These are phyloP conservation scores for Seira ritae DNA, from an alignment of 2,888 invertebrate genomes.

Conservation along the genomic window DNA sequence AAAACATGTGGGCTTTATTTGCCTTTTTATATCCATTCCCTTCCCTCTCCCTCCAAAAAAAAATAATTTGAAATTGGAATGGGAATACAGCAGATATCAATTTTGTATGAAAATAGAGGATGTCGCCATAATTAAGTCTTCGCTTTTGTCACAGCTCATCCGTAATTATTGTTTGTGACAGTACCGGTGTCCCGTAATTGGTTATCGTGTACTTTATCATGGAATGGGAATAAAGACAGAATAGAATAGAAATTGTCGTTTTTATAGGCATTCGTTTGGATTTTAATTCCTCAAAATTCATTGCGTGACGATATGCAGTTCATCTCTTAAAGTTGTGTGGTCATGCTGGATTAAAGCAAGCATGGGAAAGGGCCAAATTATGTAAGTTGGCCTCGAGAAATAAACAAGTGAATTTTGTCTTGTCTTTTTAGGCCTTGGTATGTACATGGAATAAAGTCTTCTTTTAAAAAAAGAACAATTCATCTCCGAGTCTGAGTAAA, in stretches of 20 bases:
- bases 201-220: not conserved
- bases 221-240: not conserved
- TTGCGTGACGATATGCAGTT: conserved; percentile 46
- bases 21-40: not conserved
- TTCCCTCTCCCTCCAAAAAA: not conserved
- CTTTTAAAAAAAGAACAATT: not conserved
- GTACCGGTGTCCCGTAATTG: conserved; percentile 36
- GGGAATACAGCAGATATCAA: too few relatives aligned
- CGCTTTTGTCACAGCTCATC: conserved; percentile 19
- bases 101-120: conserved; percentile 32
- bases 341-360: too few relatives aligned
- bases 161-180: conserved; percentile 29
- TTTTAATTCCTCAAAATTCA: conserved; percentile 13
- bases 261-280: not conserved
- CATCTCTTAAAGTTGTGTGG: too few relatives aligned
- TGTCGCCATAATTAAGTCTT: conserved; percentile 34
- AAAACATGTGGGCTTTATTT: not conserved
- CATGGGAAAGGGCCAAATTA: too few relatives aligned
- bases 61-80: not conserved
- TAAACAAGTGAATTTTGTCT: conserved; percentile 1
- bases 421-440: not conserved
- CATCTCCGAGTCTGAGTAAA: not conserved
- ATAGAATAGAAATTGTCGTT: conserved; percentile 6
- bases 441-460: not conserved
- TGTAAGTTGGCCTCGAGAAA: not conserved